A percentile compares a stretch with the other conserved stretches of the same genome.
Conservation (phyloP, 2,797 vertebrate species). For the Neosilurus mollespiculum region DNA sequence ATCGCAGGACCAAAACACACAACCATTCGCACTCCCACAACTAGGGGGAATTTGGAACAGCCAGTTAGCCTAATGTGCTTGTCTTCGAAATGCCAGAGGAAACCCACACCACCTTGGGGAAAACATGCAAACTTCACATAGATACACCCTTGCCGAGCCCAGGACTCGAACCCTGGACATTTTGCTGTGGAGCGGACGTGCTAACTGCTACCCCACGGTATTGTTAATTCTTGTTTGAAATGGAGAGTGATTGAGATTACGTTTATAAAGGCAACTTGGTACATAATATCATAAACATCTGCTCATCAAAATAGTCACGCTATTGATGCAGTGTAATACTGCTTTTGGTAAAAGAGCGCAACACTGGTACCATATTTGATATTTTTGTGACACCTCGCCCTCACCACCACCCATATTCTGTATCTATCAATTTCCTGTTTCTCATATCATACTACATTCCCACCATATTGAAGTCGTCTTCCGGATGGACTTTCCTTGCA, state of each 20-base stretch:
- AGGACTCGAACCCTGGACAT: too few relatives aligned
- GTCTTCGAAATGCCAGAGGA: too few relatives aligned
- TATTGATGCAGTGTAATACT: not conserved
- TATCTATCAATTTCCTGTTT: not conserved
- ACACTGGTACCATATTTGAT: not conserved
- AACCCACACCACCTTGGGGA: too few relatives aligned
- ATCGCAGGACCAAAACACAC: too few relatives aligned
- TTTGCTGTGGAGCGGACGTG: too few relatives aligned
- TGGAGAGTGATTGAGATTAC: not conserved
- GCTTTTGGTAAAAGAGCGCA: not conserved
- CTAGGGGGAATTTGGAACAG: too few relatives aligned
- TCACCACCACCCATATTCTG: not conserved
- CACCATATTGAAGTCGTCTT: constrained; percentile 23
- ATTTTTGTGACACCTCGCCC: too few relatives aligned
- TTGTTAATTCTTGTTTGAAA: not conserved
- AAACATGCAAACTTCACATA: too few relatives aligned
- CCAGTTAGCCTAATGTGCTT: too few relatives aligned
- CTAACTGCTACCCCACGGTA: too few relatives aligned
- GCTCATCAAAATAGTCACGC: not conserved
- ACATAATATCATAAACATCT: not conserved
- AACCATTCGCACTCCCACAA: too few relatives aligned
- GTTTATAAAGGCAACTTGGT: not conserved
- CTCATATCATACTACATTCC: not conserved
- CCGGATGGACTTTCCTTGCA: constrained; percentile 22
- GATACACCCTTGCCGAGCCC: too few relatives aligned